A percentile compares a stretch with the other conserved stretches of the same genome.
phyloP scores from a whole-genome alignment of 1,140 invertebrate species.

The Dufourea novaeangliae region DNA sequence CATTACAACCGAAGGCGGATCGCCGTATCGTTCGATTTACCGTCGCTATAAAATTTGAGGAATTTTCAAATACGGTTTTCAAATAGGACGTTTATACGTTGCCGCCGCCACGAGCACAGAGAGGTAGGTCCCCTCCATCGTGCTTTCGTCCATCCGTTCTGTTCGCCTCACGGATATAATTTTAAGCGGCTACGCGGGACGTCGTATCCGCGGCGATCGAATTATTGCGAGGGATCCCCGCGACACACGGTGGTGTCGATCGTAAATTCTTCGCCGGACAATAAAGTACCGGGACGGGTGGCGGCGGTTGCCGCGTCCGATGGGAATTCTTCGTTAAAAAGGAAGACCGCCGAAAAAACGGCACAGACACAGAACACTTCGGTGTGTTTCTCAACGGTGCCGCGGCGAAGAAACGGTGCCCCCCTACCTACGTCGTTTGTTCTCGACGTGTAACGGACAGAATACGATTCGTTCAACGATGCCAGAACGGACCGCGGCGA shows the following conservation, averaged over 20 bases:
- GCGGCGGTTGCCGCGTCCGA: too few species aligned
- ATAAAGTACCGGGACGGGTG: slow-evolving; percentile 65
- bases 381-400: too few species aligned
- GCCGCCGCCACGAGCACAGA: too few species aligned
- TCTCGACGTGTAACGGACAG: too few species aligned
- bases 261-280: slow-evolving; percentile 67
- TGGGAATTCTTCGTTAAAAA: slow-evolving; percentile 57
- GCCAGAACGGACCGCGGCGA: slow-evolving; percentile 25
- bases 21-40: slow-evolving; percentile 52
- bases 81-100: slow-evolving; percentile 35
- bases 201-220: slow-evolving; percentile 44
- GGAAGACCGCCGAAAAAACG: slow-evolving; percentile 40
- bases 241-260: slow-evolving; percentile 64
- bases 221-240: slow-evolving; percentile 48
- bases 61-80: slow-evolving; percentile 45
- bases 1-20: slow-evolving; percentile 34
- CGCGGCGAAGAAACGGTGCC: too few species aligned
- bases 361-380: too few species aligned
- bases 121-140: too few species aligned
- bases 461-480: slow-evolving; percentile 21
- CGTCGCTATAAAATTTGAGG: slow-evolving; percentile 53
- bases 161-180: slow-evolving; percentile 22
- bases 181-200: slow-evolving; percentile 28
- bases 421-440: too few species aligned
- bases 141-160: background rate